Evolutionary conservation across 2,113 vertebrate genomes (phyloP).

Genomic region (Dolichallabes microphthalmus): DNA sequence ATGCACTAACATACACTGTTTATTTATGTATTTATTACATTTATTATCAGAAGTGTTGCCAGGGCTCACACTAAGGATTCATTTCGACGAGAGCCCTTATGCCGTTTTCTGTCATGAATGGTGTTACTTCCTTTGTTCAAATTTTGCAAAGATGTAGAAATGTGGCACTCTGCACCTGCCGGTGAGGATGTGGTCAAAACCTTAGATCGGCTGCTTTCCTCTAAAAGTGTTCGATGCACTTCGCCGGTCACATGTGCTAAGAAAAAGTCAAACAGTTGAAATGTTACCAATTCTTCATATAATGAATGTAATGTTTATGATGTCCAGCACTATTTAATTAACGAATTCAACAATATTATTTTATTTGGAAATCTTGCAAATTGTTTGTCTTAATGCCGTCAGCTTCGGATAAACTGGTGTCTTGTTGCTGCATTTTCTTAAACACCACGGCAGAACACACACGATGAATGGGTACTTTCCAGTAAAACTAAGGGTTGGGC

Average conservation of each 20-base stretch:
- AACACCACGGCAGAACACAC: constrained; percentile 22
- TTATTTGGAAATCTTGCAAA: background rate
- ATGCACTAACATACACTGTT: background rate
- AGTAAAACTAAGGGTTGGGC: constrained; percentile 5
- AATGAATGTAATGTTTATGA: background rate
- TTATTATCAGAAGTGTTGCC: background rate
- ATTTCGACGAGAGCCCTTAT: background rate
- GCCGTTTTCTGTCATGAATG: background rate
- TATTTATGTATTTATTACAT: background rate
- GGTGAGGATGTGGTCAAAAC: constrained; percentile 58
- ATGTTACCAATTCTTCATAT: background rate
- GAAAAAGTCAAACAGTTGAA: background rate
- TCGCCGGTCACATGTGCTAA: background rate
- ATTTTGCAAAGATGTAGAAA: constrained; percentile 27
- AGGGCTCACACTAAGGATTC: background rate
- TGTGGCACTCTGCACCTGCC: constrained; percentile 40
- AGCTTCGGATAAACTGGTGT: background rate
- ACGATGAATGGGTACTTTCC: constrained; percentile 8
- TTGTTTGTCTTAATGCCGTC: background rate
- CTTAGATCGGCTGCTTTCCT: background rate
- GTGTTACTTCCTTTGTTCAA: constrained; percentile 37
- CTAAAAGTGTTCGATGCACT: constrained; percentile 25
- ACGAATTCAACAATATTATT: background rate
- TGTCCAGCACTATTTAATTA: background rate
- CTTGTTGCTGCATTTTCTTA: constrained; percentile 14